Base-by-base conservation (phyloP, 1,140 invertebrate genomes). In the Neelides sp. region DNA sequence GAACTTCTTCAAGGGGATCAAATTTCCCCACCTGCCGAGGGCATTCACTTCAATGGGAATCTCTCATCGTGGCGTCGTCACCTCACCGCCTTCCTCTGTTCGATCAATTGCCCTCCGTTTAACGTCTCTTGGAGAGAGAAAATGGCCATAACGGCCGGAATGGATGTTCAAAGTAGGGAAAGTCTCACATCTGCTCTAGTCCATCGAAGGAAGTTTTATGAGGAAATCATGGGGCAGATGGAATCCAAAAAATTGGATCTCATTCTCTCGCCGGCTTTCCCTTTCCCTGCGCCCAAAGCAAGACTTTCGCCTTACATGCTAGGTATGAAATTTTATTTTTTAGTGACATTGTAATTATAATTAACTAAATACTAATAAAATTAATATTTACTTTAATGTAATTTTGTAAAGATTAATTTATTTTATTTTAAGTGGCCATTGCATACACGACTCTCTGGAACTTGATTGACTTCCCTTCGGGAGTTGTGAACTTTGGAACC, bases 381-480 rank as follows among this genome's bases (percentile, higher is more conserved):
- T 32, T 8, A 32, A 32, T 8, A 32, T 32, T 8, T 32, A n/a
- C n/a, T 39, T 39, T 19, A 39, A 39, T 39, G 8, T 39, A 32
- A 8, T 8, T 32, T 8, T 32, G n/a, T 7, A n/a, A 32, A n/a
- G 28, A 32, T 7, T 32, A n/a, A n/a, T 32, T 27, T 13, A 20
- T 41, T 2, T 19, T 34, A 4, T 20, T 42, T 22, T 20, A 22
- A 63, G 63, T 45, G 22, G 36, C 48, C 17, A 28, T 40, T 26
- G 19, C 35, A 1, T 65, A 66, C 46, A 64, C 64, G 4, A 53
- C 49, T 17, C 32, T 64, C 28, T 67, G 61, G 57, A 68, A 66
- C 52, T 49, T 65, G 27, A 20, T 66, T 13, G 57, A 67, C 50
- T 66, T 67, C 35, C 66, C 66, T 26, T 62, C 59, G 22, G 66